Conservation (phyloP, 2,888 invertebrate genomes). For the Pilophorus perplexus region DNA sequence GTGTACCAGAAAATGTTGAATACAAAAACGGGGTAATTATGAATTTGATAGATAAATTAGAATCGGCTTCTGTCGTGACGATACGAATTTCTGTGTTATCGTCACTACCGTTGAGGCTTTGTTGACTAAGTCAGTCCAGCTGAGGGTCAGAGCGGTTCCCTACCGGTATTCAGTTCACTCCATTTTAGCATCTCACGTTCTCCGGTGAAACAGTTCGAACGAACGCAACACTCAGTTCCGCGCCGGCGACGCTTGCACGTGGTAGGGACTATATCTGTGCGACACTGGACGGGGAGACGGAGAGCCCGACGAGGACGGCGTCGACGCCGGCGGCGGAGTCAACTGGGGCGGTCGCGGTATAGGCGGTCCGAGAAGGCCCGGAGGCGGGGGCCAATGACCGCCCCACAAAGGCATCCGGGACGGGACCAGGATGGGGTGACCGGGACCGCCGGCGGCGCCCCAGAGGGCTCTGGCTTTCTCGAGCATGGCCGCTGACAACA, state of each 20-base stretch:
- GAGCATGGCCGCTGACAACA: conserved; percentile 56
- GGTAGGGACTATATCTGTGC: conserved; percentile 54
- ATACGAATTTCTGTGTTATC: no score
- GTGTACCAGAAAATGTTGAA: no score
- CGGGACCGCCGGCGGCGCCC: conserved; percentile 48
- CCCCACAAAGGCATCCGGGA: conserved; percentile 47
- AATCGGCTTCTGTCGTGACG: no score
- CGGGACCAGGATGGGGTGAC: conserved; percentile 42
- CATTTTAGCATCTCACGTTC: no score
- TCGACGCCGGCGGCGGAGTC: conserved; percentile 46
- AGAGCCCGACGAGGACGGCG: conserved; percentile 49
- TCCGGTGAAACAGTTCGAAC: no score
- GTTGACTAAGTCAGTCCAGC: no score
- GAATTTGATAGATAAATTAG: no score
- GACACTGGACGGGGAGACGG: conserved; percentile 51
- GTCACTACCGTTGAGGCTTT: no score
- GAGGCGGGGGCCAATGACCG: conserved; percentile 43
- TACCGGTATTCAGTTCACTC: no score
- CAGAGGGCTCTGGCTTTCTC: conserved; percentile 53
- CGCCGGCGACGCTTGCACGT: conserved; percentile 51
- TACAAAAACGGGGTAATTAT: no score
- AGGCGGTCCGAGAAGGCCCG: conserved; percentile 48
- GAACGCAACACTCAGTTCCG: conserved; percentile 44
- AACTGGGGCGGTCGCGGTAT: conserved; percentile 46
- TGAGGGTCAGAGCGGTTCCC: no score